A percentile compares a stretch with the other conserved stretches of the same genome.
These are phyloP conservation scores for Megathymus violae DNA, from an alignment of 1,140 invertebrate species.

Conservation along the genomic window DNA sequence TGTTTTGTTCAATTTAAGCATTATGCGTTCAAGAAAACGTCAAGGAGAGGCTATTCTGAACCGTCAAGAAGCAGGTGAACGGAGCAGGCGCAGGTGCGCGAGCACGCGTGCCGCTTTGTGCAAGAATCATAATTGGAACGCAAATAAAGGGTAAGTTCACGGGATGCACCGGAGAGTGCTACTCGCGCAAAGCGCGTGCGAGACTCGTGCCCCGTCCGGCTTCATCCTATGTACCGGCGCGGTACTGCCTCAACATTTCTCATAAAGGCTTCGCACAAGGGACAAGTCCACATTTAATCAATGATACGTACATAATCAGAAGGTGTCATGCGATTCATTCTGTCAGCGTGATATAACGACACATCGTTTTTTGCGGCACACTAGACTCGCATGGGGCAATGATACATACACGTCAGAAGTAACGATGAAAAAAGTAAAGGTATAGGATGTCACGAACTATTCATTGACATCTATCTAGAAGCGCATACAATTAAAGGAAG, in stretches of 20 bases:
- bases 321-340: no score
- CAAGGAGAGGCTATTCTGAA: neutral
- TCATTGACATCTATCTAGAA: no score
- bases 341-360: no score
- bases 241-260: conserved; percentile 4
- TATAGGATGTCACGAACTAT: no score
- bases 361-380: no score
- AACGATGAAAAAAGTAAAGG: no score
- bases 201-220: conserved; percentile 10
- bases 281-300: neutral
- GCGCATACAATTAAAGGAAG: no score
- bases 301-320: neutral
- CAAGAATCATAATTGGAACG: conserved; percentile 41
- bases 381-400: no score
- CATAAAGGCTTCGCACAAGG: neutral
- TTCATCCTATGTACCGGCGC: neutral
- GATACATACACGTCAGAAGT: no score
- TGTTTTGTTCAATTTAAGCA: no score
- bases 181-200: conserved; percentile 9
- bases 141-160: conserved; percentile 41
- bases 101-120: conserved; percentile 40
- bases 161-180: conserved; percentile 32
- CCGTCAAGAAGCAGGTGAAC: neutral
- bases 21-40: neutral
- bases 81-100: neutral